Evolutionary conservation across 2,797 vertebrate species (phyloP), one percentile per base, ranked within the genome.

Genomic region (Catamblyrhynchus diadema): DNA sequence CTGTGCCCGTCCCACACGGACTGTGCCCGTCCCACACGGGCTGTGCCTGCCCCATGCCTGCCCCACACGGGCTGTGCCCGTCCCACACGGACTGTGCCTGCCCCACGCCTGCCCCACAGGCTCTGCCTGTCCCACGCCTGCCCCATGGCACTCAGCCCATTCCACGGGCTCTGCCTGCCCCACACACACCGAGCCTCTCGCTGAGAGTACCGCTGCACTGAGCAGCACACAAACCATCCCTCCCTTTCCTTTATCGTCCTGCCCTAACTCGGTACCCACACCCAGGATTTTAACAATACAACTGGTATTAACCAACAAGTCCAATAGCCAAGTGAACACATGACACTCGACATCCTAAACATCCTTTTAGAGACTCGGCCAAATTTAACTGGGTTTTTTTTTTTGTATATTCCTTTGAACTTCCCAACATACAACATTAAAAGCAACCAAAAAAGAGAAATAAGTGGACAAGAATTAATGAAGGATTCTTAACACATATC

Each of bases 401-500:
- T 27, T 51, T 59, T 51, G 39, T 51, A 30, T 7, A 24, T 21
- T 39, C 51, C 35, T 80, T 83, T 95, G 72, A 94, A 65, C 73
- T 81, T 82, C 56, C 64, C 90, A 82, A 75, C 25, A 4, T 28
- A 57, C 41, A 53, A 59, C 70, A 60, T 11, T 11, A 69, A 84
- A 86, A 96, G 86, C 91, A 53, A 64, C 81, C 25, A 37, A 86
- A 57, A 71, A 93, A 32, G 98, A 99, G 98, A 98, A 99, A 98
- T 95, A 97, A 95, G 87, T 86, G 93, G 98, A 98, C 98, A 98
- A 98, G 90, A 97, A 99, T 98, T 99, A 99, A 98, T 97, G 98
- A 98, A 98, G 98, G 98, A 98, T 99, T 99, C 98, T 99, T 99
- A 99, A 86, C 98, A 98, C 99, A 98, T 98, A 99, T 98, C 98